Conservation (phyloP, 2,797 vertebrate species). For the Poliocrania exsul region DNA sequence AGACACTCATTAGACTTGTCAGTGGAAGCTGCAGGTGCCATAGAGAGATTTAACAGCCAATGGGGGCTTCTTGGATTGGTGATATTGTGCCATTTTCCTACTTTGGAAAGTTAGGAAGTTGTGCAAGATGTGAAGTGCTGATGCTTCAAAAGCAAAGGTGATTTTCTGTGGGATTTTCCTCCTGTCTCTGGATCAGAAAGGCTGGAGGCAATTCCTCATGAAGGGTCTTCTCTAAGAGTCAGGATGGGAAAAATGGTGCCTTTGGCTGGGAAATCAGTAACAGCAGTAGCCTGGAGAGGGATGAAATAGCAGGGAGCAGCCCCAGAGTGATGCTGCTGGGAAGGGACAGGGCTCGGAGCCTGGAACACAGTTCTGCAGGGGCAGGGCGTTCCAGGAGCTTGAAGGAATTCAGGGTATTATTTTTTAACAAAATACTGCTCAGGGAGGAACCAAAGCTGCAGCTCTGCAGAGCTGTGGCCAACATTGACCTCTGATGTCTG, state of each 20-base stretch:
- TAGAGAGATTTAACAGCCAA: background rate
- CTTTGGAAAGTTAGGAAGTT: background rate
- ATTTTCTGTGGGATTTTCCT: background rate
- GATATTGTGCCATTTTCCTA: background rate
- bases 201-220: background rate
- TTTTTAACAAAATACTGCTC: slow-evolving; percentile 40
- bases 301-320: background rate
- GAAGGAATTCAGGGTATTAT: slow-evolving; percentile 34
- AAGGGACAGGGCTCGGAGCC: background rate
- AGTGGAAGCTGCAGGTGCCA: background rate
- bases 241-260: background rate
- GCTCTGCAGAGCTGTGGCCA: background rate
- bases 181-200: background rate
- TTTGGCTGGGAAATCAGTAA: background rate
- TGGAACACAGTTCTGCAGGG: slow-evolving; percentile 4
- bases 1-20: background rate
- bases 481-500: background rate
- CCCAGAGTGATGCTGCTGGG: background rate
- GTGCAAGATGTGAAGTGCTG: background rate
- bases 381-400: slow-evolving; percentile 25
- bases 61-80: background rate
- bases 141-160: background rate
- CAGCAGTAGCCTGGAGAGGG: background rate
- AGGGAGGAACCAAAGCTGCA: background rate
- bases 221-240: background rate